Percentiles rank a stretch among this genome's conserved stretches.
Evolutionary conservation across 2,797 vertebrate genomes (phyloP).

Genomic region (Caiman crocodilus): DNA sequence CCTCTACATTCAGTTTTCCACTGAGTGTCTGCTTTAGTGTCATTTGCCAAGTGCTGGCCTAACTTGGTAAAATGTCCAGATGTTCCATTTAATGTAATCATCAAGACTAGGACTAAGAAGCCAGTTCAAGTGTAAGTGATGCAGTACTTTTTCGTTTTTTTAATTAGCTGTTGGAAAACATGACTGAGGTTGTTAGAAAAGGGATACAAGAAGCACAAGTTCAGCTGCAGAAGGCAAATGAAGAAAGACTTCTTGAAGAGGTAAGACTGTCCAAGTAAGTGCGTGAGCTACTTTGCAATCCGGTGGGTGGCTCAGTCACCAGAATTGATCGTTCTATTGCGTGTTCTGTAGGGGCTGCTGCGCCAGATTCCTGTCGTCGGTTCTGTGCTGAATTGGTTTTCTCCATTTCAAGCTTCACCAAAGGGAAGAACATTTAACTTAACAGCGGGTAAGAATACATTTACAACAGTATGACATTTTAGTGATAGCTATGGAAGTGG

Average conservation of each 20-base stretch:
- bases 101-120: background rate
- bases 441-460: constrained; percentile 88
- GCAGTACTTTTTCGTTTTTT: background rate
- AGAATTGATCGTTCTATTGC: background rate
- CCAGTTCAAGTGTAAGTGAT: background rate
- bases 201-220: constrained; percentile 95
- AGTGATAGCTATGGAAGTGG: background rate
- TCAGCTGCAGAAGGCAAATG: constrained; percentile 92
- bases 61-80: background rate
- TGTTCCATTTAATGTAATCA: background rate
- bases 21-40: background rate
- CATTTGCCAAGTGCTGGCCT: background rate
- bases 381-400: constrained; percentile 97
- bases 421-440: constrained; percentile 94
- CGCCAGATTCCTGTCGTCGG: constrained; percentile 95
- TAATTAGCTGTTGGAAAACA: constrained; percentile 93
- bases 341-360: constrained; percentile 89
- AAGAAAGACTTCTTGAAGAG: constrained; percentile 95
- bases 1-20: too few species aligned
- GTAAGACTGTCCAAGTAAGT: constrained; percentile 67
- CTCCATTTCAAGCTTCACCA: constrained; percentile 90
- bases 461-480: background rate
- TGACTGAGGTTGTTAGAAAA: constrained; percentile 96
- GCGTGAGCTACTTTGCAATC: background rate
- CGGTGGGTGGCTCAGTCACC: background rate